Evolutionary conservation across 2,888 invertebrate species (phyloP).

Genomic region (Linnaemya vulpina): DNA sequence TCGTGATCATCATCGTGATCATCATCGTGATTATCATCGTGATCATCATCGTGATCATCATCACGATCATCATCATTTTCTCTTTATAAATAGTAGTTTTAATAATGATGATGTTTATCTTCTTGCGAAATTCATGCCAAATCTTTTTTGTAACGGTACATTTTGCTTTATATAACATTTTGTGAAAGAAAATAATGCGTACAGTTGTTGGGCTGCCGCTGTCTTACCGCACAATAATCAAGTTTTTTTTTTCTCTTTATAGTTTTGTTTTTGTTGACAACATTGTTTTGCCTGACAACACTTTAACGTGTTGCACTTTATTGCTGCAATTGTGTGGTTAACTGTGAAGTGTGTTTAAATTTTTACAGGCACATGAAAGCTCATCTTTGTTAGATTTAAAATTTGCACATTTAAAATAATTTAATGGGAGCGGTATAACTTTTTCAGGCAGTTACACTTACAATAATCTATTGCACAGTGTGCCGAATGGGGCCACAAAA

Average conservation of each 20-base stretch:
- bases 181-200: conserved; percentile 14
- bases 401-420: conserved; percentile 15
- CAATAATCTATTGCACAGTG: conserved; percentile 36
- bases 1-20: conserved; percentile 3
- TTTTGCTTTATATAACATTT: background rate
- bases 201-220: background rate
- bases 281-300: conserved; percentile 33
- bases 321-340: conserved; percentile 6
- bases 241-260: conserved; percentile 3
- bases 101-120: conserved; percentile 23
- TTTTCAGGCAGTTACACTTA: conserved; percentile 9
- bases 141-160: background rate
- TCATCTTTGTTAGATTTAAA: conserved; percentile 25
- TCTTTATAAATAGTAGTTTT: background rate
- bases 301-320: conserved; percentile 15
- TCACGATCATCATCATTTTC: conserved; percentile 3
- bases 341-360: background rate
- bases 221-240: background rate
- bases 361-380: background rate
- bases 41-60: conserved; percentile 12
- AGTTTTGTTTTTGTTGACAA: conserved; percentile 25
- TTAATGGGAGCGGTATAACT: conserved; percentile 38
- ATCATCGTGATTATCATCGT: conserved; percentile 16
- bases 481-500: background rate
- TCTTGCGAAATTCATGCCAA: background rate